These are phyloP conservation scores for Chrysotoxum bicinctum DNA, from an alignment of 2,888 invertebrate species.

Conservation along the genomic window DNA sequence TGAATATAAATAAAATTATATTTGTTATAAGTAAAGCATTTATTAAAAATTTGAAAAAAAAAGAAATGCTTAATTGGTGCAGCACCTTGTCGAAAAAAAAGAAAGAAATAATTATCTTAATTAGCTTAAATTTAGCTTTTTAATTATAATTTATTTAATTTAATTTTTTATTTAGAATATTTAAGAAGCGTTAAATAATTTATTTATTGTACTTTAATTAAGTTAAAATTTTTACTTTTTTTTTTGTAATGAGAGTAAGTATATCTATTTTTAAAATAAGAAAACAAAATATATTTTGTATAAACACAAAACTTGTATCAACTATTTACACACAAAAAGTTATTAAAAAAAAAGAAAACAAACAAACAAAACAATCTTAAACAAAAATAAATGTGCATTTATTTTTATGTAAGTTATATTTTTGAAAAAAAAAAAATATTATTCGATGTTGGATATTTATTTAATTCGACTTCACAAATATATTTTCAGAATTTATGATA, in stretches of 20 bases:
- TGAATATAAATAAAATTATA: constrained; percentile 48
- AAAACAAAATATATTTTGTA: constrained; percentile 60
- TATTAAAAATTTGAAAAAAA: constrained; percentile 19
- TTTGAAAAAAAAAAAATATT: constrained; percentile 6
- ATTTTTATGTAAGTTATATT: constrained; percentile 69
- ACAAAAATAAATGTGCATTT: constrained; percentile 65
- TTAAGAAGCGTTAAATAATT: constrained; percentile 10
- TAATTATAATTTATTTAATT: neutral
- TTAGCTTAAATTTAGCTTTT: constrained; percentile 7
- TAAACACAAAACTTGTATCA: constrained; percentile 55
- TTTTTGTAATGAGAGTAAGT: constrained; percentile 46
- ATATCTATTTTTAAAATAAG: constrained; percentile 48
- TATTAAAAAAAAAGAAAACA: neutral
- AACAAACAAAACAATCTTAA: constrained; percentile 42
- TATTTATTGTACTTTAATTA: constrained; percentile 26
- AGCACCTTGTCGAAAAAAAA: constrained; percentile 27
- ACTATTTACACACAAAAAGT: constrained; percentile 70
- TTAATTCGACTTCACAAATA: neutral
- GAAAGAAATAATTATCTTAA: neutral
- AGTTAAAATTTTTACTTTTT: constrained; percentile 44
- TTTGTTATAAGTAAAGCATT: constrained; percentile 42
- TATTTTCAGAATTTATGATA: neutral
- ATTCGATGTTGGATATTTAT: constrained; percentile 28
- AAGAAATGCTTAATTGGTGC: constrained; percentile 21
- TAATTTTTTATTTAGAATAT: constrained; percentile 22